Percentiles rank a stretch among this genome's conserved stretches.
These are phyloP conservation scores for Lymantria dispar DNA, from an alignment of 2,888 invertebrate species.

Conservation along the genomic window DNA sequence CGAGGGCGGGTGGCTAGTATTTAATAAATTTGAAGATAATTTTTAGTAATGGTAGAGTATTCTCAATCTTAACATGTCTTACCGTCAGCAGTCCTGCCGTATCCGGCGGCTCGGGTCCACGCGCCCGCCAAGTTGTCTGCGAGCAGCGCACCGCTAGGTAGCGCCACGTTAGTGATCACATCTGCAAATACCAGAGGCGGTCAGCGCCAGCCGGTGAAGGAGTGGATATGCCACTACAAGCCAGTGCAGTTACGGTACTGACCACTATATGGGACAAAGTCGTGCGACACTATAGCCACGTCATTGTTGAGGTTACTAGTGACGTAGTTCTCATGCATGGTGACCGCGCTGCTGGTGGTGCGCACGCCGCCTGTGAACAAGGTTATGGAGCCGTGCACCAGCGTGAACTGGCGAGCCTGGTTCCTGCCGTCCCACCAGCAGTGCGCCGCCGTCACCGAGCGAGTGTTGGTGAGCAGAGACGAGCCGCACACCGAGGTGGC, in stretches of 20 bases:
- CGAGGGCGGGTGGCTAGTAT: too few species aligned
- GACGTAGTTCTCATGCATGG: conserved; percentile 33
- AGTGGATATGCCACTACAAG: not conserved
- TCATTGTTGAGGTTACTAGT: conserved; percentile 34
- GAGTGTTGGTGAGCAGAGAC: conserved; percentile 34
- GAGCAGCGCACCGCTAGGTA: conserved; percentile 37
- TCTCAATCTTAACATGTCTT: conserved; percentile 10
- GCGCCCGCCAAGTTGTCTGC: conserved; percentile 40
- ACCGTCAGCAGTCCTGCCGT: conserved; percentile 53
- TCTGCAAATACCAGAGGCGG: conserved; percentile 26
- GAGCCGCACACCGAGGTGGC: conserved; percentile 38
- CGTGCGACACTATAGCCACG: conserved; percentile 28
- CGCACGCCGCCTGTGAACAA: conserved; percentile 39
- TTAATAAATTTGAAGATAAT: too few species aligned
- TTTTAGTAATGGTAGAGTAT: not conserved
- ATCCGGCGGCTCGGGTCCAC: conserved; percentile 49
- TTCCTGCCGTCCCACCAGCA: conserved; percentile 44
- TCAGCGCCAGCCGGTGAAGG: not conserved
- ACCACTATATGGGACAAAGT: conserved; percentile 37
- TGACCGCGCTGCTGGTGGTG: conserved; percentile 30
- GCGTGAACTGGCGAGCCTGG: conserved; percentile 42
- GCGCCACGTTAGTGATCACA: conserved; percentile 38
- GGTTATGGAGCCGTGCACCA: conserved; percentile 41
- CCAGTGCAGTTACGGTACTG: conserved; percentile 1
- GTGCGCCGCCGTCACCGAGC: conserved; percentile 42